Base-by-base conservation (phyloP, 2,113 vertebrate genomes). In the Ornithorhynchus anatinus region DNA sequence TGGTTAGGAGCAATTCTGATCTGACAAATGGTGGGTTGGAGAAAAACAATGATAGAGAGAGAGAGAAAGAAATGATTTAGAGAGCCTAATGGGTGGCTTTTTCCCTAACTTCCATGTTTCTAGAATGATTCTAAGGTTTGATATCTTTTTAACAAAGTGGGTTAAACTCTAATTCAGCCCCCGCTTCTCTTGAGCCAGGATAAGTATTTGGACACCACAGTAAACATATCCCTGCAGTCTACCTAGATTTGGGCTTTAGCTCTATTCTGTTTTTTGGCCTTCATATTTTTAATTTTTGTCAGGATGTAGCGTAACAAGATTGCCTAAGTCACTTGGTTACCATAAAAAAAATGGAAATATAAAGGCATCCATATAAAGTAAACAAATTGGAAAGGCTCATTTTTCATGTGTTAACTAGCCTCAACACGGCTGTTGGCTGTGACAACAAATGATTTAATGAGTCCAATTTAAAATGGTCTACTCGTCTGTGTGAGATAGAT, bases 371-470 rank as follows among this genome's bases (percentile, higher is more conserved):
- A 47, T 70, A 65, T 63, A 79, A 81, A 87, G 69, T 77, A 81
- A 87, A 86, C 81, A 84, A 79, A 72, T 62, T 51, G 42, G 29
- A 79, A 75, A 58, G 62, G 35, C 67, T 79, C 77, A 80, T 84
- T 84, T 84, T 82, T 89, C 85, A 79, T 69, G 69, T 72, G 78
- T 80, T 85, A 87, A 86, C 77, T 75, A 69, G 75, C 75, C 72
- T 87, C 71, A 36, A 43, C 67, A 72, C 1, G 47, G 69, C 68
- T 82, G 72, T 73, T 80, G 69, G 72, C 72, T 77, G 58, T 84
- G 83, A 79, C 83, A 86, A 78, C 72, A 45, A 77, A 82, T 84
- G 79, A 87, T 89, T 86, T 87, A 86, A 89, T 81, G 87, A 86
- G 75, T 71, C 79, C 77, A 82, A 77, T 86, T 87, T 86, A 82